A percentile compares a stretch with the other conserved stretches of the same genome.
These are phyloP conservation scores for Amorpha juglandis DNA, from an alignment of 2,888 invertebrate genomes.

Conservation along the genomic window DNA sequence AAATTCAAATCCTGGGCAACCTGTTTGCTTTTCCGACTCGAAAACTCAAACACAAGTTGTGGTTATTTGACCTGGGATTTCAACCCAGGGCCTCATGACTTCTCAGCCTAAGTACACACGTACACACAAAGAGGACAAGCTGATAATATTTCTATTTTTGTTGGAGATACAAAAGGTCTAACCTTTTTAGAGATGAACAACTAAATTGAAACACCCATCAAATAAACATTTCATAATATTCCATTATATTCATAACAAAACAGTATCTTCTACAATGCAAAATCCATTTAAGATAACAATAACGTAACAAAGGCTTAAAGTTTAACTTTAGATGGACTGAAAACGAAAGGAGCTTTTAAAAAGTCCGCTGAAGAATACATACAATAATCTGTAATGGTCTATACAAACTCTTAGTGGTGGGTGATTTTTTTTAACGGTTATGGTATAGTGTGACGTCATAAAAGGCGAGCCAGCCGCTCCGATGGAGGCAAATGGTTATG, in stretches of 20 bases:
- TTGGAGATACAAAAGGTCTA: too few relatives aligned
- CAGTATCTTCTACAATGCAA: background rate
- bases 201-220: background rate
- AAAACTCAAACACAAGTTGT: too few relatives aligned
- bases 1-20: too few relatives aligned
- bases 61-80: too few relatives aligned
- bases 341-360: conserved; percentile 19
- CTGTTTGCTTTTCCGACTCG: too few relatives aligned
- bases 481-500: background rate
- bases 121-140: too few relatives aligned
- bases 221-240: background rate
- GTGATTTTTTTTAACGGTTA: conserved; percentile 66
- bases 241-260: background rate
- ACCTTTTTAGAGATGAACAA: too few relatives aligned
- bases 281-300: conserved; percentile 4
- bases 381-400: conserved; percentile 44
- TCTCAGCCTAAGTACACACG: too few relatives aligned
- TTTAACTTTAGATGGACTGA: background rate
- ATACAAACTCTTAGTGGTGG: conserved; percentile 52
- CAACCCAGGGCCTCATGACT: too few relatives aligned
- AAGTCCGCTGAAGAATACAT: conserved; percentile 19
- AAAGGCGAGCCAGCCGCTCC: conserved; percentile 20
- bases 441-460: conserved; percentile 29
- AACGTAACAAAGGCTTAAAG: conserved; percentile 11
- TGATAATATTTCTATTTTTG: too few relatives aligned